A percentile compares a stretch with the other conserved stretches of the same genome.
These are phyloP conservation scores for Nomada hirtipes DNA, from an alignment of 2,888 invertebrate genomes.

Conservation along the genomic window DNA sequence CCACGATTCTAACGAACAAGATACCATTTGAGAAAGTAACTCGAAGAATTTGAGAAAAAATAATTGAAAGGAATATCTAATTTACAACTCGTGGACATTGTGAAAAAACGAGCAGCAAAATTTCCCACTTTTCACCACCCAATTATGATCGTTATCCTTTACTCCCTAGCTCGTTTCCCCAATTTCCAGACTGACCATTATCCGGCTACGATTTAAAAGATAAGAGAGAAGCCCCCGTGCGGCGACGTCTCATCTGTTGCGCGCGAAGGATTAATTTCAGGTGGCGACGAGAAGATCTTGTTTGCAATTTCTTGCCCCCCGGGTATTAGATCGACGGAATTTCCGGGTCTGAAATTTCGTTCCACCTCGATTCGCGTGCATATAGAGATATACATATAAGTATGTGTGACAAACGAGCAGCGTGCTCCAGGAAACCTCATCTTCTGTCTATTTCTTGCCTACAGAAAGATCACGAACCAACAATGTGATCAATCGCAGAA, in stretches of 20 bases:
- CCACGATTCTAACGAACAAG: neutral
- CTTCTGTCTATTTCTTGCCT: conserved; percentile 59
- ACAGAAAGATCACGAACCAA: neutral
- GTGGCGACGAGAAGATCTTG: conserved; percentile 65
- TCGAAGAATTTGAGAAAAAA: neutral
- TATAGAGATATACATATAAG: neutral
- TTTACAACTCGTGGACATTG: no score
- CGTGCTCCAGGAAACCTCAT: conserved; percentile 43
- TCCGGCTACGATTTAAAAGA: conserved; percentile 8
- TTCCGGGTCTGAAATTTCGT: conserved; percentile 63
- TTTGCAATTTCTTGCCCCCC: conserved; percentile 71
- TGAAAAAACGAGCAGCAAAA: neutral
- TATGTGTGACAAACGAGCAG: conserved; percentile 21
- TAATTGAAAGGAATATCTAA: no score
- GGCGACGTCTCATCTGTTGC: conserved; percentile 67
- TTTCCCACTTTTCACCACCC: neutral
- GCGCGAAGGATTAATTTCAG: conserved; percentile 67
- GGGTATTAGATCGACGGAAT: conserved; percentile 68
- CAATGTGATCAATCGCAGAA: conserved; percentile 54
- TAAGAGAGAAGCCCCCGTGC: conserved; percentile 10
- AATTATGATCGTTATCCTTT: neutral
- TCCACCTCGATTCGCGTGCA: conserved; percentile 37
- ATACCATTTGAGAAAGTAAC: neutral
- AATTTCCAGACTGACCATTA: neutral
- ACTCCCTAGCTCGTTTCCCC: neutral